Evolutionary conservation across 2,888 invertebrate species (phyloP), one percentile per base, ranked within the genome.

Genomic region (Drosophila parthenogenetica): DNA sequence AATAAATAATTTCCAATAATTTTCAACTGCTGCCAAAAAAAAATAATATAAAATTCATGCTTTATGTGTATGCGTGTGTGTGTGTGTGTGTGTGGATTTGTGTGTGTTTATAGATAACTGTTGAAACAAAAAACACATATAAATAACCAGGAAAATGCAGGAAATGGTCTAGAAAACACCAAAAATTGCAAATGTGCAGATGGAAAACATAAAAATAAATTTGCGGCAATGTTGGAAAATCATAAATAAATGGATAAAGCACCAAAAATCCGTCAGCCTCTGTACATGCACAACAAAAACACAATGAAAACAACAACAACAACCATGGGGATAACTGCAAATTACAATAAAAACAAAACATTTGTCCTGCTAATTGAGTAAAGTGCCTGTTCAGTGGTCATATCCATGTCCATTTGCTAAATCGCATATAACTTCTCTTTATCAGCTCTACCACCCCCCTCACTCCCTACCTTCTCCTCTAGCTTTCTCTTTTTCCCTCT

Each of bases 281-380:
- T 63, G 46, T 59, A 48, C 53, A 50, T 22, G 39, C 11, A 45
- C 43, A 54, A 13, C 16, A 51, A 14, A 25, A 57, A 16, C 45
- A 40, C n/a, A 32, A 35, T 19, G 16, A 58, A 48, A 49, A 45
- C 25, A 16, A 39, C 22, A 42, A 51, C 51, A 51, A 50, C 46
- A 63, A 57, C 14, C 29, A 49, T 62, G 40, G 48, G 29, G 32
- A 54, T 43, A 17, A 13, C 55, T 35, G 53, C 50, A 43, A 43
- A 63, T 19, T 42, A 53, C 66, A 57, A 71, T 58, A 64, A 75
- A 67, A 75, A 72, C 66, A 69, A 67, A 82, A 73, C 77, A 79
- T 77, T 73, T 75, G 67, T 66, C 76, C 76, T 60, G 78, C 83
- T 83, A 85, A 83, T 83, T 85, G 82, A 83, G 73, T 82, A 73